Conservation (phyloP, 1,140 invertebrate species). For the Trachymyrmex septentrionalis region DNA sequence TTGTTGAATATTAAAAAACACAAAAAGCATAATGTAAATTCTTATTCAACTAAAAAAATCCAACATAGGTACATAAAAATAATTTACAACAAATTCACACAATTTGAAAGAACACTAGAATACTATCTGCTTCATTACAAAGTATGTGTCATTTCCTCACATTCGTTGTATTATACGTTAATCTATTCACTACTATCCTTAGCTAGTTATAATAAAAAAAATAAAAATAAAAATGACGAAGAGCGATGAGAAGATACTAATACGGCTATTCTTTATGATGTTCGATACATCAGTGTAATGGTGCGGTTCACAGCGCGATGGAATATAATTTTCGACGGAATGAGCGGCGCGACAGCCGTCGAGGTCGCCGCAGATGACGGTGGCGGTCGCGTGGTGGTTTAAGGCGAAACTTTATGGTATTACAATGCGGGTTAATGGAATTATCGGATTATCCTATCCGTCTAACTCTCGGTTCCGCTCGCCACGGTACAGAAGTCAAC, state of each 20-base stretch:
- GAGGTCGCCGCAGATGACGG: conserved; percentile 28
- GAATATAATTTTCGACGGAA: conserved; percentile 42
- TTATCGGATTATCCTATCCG: conserved; percentile 73
- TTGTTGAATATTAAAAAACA: background rate
- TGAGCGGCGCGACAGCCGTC: conserved; percentile 28
- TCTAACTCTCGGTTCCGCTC: conserved; percentile 27
- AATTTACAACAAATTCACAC: background rate
- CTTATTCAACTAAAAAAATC: background rate
- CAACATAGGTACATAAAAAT: background rate
- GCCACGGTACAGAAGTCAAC: conserved; percentile 58
- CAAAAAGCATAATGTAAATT: background rate
- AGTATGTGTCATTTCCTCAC: background rate
- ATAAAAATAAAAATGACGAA: too few species aligned
- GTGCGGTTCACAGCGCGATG: background rate
- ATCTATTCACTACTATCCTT: background rate
- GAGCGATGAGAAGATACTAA: background rate
- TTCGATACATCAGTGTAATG: background rate
- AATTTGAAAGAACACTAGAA: background rate
- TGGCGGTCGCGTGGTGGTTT: conserved; percentile 43
- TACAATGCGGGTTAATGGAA: conserved; percentile 71
- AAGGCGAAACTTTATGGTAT: conserved; percentile 72
- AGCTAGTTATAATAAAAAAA: background rate
- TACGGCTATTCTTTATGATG: background rate
- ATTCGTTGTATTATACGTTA: background rate
- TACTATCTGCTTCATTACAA: background rate